Conservation (phyloP, 2,113 vertebrate species). For the Epinephelus lanceolatus region DNA sequence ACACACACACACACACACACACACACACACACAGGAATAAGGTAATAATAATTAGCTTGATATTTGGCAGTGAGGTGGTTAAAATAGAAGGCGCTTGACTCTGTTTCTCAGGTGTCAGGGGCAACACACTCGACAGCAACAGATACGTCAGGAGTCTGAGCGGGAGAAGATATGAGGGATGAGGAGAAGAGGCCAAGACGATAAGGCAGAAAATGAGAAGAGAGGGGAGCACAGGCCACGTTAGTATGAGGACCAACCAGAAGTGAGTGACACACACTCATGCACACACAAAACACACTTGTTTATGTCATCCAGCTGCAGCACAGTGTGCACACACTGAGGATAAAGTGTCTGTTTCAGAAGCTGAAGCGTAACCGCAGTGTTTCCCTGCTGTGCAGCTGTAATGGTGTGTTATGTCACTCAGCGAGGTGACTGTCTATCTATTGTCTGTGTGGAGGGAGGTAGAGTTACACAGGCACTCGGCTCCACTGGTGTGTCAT, state of each 20-base stretch:
- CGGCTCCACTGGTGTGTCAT: slow-evolving; percentile 29
- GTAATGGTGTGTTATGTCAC: slow-evolving; percentile 54
- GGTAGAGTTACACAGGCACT: slow-evolving; percentile 65
- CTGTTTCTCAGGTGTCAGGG: slow-evolving; percentile 82
- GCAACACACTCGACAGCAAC: slow-evolving; percentile 72
- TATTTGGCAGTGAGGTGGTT: slow-evolving; percentile 73
- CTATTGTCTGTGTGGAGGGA: slow-evolving; percentile 66
- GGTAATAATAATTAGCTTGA: background rate
- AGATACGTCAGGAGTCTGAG: slow-evolving; percentile 65
- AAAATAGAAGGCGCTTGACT: slow-evolving; percentile 60
- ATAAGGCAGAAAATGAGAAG: slow-evolving; percentile 22
- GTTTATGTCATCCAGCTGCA: slow-evolving; percentile 27
- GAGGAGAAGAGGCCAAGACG: slow-evolving; percentile 30
- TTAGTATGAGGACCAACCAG: slow-evolving; percentile 33
- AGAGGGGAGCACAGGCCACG: slow-evolving; percentile 10
- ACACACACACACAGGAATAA: background rate
- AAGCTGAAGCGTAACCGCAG: slow-evolving; percentile 44
- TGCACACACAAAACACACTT: slow-evolving; percentile 26
- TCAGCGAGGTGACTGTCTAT: slow-evolving; percentile 41
- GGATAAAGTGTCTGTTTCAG: slow-evolving; percentile 27
- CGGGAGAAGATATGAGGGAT: slow-evolving; percentile 35
- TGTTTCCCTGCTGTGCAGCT: slow-evolving; percentile 3
- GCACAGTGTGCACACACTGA: slow-evolving; percentile 3
- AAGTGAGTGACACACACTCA: slow-evolving; percentile 50
- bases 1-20: background rate